Evolutionary conservation across 2,797 vertebrate genomes (phyloP), one percentile per base, ranked within the genome.

Genomic region (Megalops cyprinoides): DNA sequence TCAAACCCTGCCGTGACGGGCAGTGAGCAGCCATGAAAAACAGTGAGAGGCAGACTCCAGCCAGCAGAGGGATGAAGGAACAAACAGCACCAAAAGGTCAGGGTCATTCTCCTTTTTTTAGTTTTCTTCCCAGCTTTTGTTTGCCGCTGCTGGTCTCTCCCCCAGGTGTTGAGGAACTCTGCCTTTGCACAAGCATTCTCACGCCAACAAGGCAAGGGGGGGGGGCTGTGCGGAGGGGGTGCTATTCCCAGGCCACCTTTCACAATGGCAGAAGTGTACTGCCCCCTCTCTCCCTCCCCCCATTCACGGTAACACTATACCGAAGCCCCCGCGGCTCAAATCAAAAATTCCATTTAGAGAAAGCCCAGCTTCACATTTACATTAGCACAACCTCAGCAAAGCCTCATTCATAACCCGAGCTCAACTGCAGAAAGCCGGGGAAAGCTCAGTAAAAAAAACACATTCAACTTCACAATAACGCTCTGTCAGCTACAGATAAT

Each of bases 21-120:
- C 62, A 67, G 67, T 39, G n/a, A 71, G n/a, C 67, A 10, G 37
- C 42, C 23, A n/a, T 71, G 37, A 71, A 71, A 71, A 18, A 18
- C 67, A 44, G 37, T 71, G 42, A 42, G 31, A 8, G 5, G 69
- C 14, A 39, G 31, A n/a, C 37, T 2, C 20, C 67, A 71, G 20
- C 23, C 10, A 7, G 20, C 20, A 15, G 62, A 39, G 23, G 67
- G n/a, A 23, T 23, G 8, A 44, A 20, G 37, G 67, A 67, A 67
- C 62, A 67, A 67, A 37, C 67, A 62, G 15, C 62, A 37, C 31
- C 62, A 20, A n/a, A n/a, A 71, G 9, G 23, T 23, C 67, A 44
- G 67, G 39, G 18, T 44, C 37, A 42, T 42, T 20, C 71, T 71
- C 44, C 39, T 44, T 8, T 42, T n/a, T 8, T 71, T 20, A 39